Evolutionary conservation across 2,888 invertebrate species (phyloP), one percentile per base, ranked within the genome.

Genomic region (Euplagia quadripunctaria): DNA sequence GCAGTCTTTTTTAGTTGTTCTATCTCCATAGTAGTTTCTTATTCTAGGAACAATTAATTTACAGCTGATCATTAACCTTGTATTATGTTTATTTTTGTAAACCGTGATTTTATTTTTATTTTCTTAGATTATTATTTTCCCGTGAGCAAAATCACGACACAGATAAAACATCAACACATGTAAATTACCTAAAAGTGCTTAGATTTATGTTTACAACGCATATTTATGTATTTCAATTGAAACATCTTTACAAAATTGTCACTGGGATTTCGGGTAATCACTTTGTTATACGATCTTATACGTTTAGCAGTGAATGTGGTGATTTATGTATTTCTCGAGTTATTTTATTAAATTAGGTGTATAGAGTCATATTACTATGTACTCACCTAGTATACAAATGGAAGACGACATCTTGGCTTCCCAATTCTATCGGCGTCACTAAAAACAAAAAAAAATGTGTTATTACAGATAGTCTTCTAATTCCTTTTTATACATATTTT

Each of bases 301-400:
- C 12, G 12, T 31, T 61, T 9, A 58, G 11, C 11, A 20, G 58
- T 12, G 6, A 61, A 12, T 31, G 20, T n/a, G n/a, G 1, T 52
- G 8, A 8, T n/a, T 7, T n/a, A 20, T 11, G n/a, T 55, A 55
- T n/a, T n/a, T 9, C 31, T 31, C 31, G 2, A 31, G 31, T 46
- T 6, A 46, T 9, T 46, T 46, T 46, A 61, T 61, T 12, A 31
- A 58, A 20, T 58, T 2, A 20, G 20, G 20, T 58, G 58, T 14
- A 14, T 61, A 61, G 20, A 20, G 20, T 61, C 31, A 12, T 31
- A 0, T 61, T 61, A 12, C 31, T 31, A 14, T 51, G 5, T 76
- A 89, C 90, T 72, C 76, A 95, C 96, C 89, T 89, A 0, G 94
- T 93, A 72, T 83, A 96, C 4, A 95, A 82, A 75, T 95, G 94